These are phyloP conservation scores for Lasaia peninsularis DNA, from an alignment of 1,140 invertebrate genomes.

Conservation along the genomic window DNA sequence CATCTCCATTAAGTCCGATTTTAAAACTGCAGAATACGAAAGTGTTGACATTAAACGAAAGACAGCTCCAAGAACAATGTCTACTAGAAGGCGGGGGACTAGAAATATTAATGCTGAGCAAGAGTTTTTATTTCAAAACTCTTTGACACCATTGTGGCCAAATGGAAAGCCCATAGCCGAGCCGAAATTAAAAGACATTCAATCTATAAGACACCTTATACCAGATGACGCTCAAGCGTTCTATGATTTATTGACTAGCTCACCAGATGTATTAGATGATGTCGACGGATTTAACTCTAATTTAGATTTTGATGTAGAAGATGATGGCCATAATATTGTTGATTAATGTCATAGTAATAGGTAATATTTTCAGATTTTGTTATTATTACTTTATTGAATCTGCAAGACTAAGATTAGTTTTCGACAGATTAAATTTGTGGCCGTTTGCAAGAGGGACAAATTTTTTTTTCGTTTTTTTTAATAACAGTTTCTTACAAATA, in stretches of 20 bases:
- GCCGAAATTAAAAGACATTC: background rate
- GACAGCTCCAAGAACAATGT: background rate
- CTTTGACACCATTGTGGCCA: constrained; percentile 2
- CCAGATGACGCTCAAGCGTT: background rate
- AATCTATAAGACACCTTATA: background rate
- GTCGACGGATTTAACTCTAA: background rate
- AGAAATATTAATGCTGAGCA: background rate
- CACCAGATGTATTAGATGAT: too few relatives aligned
- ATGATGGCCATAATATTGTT: background rate
- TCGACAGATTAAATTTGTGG: background rate
- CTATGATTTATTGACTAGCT: background rate
- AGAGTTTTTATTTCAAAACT: constrained; percentile 5
- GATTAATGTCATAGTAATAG: background rate
- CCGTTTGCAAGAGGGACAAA: background rate
- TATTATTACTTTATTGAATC: background rate
- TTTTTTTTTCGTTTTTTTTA: constrained; percentile 1
- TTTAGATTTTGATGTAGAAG: background rate
- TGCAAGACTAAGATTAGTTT: background rate
- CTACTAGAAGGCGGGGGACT: background rate
- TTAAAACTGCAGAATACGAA: constrained; percentile 1
- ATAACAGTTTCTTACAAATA: constrained; percentile 1
- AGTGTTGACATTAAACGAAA: constrained; percentile 6
- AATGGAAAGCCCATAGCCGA: background rate
- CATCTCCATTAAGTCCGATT: background rate
- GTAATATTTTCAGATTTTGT: background rate